phyloP scores from a whole-genome alignment of 2,113 vertebrate genomes.

The Neotragus pygmaeus region DNA sequence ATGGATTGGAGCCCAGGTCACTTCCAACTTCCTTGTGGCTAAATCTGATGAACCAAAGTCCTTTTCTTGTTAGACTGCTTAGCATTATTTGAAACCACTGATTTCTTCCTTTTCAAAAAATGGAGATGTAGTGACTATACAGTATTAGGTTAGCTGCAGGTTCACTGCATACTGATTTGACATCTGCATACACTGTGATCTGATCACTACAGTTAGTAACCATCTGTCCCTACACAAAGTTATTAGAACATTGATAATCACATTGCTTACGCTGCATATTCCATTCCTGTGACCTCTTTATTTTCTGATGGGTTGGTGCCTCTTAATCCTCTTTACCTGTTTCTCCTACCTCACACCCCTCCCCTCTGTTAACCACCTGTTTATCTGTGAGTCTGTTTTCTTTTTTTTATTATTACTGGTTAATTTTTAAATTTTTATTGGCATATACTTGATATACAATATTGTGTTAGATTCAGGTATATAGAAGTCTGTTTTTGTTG shows the following conservation, averaged over 20 bases:
- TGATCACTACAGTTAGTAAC: neutral
- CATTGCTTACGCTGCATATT: neutral
- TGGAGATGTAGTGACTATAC: neutral
- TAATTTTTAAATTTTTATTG: neutral
- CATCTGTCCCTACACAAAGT: neutral
- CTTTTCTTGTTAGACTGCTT: neutral
- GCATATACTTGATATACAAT: neutral
- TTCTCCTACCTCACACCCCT: neutral
- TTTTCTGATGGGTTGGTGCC: neutral
- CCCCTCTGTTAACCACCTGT: neutral
- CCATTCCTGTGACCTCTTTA: neutral
- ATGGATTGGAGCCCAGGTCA: neutral
- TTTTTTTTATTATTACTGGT: neutral
- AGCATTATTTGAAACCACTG: neutral
- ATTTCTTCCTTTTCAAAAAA: neutral
- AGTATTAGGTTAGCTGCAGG: neutral
- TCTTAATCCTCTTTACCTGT: neutral
- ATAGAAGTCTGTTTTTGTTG: neutral
- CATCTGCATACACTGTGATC: neutral
- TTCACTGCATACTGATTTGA: neutral
- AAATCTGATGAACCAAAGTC: neutral
- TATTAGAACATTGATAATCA: too few species aligned
- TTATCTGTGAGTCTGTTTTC: neutral
- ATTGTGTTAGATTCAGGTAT: neutral
- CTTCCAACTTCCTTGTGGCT: neutral